These are phyloP conservation scores for Ellobius talpinus DNA, from an alignment of 2,113 vertebrate species.

Conservation along the genomic window DNA sequence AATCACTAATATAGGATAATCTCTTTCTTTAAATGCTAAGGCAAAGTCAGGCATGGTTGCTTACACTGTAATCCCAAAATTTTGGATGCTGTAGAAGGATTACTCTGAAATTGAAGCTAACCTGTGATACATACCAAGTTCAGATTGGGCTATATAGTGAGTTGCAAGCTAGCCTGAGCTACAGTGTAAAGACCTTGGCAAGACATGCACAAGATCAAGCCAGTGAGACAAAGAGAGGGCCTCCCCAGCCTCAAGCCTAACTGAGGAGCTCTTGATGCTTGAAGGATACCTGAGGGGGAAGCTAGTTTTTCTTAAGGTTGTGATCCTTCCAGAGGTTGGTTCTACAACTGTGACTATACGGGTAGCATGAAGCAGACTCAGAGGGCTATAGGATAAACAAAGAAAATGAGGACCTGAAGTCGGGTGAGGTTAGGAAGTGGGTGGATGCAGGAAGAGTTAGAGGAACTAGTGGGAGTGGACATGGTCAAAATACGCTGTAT, in stretches of 20 bases:
- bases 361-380: neutral
- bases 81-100: neutral
- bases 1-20: neutral
- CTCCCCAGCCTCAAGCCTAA: neutral
- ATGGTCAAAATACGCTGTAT: neutral
- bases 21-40: neutral
- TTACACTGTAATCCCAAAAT: neutral
- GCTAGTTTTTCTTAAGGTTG: neutral
- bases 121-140: no score
- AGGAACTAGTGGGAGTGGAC: neutral
- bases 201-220: neutral
- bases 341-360: neutral
- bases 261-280: rapidly evolving
- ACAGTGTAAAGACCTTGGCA: neutral
- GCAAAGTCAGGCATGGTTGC: neutral
- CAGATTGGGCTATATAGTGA: neutral
- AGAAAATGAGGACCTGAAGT: neutral
- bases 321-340: neutral
- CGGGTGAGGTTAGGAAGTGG: neutral
- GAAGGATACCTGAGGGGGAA: neutral
- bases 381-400: no score
- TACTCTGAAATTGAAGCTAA: neutral
- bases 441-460: neutral
- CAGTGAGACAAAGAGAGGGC: neutral
- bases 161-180: neutral